Conservation (phyloP, 2,888 invertebrate species). For the Coelinius sp. region DNA sequence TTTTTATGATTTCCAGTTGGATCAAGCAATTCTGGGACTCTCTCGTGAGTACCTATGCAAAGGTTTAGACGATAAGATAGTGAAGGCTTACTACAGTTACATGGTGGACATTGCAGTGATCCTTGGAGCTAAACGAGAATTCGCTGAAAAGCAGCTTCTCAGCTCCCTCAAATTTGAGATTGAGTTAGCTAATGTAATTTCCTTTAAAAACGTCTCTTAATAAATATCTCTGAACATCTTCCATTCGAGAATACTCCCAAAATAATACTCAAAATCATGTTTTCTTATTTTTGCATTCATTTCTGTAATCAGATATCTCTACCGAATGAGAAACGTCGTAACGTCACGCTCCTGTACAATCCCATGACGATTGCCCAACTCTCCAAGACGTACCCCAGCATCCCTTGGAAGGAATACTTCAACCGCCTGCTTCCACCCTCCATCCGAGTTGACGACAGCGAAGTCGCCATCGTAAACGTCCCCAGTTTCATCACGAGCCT, state of each 20-base stretch:
- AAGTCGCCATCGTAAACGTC: constrained; percentile 87
- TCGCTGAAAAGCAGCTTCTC: constrained; percentile 80
- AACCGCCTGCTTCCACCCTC: constrained; percentile 82
- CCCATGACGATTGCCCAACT: constrained; percentile 88
- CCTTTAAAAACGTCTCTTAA: too few species aligned
- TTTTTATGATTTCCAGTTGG: constrained; percentile 75
- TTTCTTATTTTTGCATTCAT: background rate
- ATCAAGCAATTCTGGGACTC: constrained; percentile 88
- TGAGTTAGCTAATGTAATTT: constrained; percentile 90
- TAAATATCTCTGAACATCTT: too few species aligned
- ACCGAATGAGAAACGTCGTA: constrained; percentile 90
- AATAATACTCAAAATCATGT: background rate
- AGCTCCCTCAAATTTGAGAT: constrained; percentile 92
- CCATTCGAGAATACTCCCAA: too few species aligned
- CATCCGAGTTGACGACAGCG: constrained; percentile 77
- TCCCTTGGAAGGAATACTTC: constrained; percentile 88
- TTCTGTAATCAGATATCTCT: constrained; percentile 55
- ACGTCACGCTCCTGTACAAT: constrained; percentile 92
- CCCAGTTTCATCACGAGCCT: constrained; percentile 84
- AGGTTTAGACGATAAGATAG: constrained; percentile 85
- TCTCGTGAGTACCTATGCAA: constrained; percentile 89
- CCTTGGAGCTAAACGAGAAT: constrained; percentile 82
- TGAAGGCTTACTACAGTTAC: constrained; percentile 88
- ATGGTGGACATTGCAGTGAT: constrained; percentile 90
- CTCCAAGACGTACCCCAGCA: constrained; percentile 80